Evolutionary conservation across 2,113 vertebrate genomes (phyloP).

Genomic region (Clinocottus analis): DNA sequence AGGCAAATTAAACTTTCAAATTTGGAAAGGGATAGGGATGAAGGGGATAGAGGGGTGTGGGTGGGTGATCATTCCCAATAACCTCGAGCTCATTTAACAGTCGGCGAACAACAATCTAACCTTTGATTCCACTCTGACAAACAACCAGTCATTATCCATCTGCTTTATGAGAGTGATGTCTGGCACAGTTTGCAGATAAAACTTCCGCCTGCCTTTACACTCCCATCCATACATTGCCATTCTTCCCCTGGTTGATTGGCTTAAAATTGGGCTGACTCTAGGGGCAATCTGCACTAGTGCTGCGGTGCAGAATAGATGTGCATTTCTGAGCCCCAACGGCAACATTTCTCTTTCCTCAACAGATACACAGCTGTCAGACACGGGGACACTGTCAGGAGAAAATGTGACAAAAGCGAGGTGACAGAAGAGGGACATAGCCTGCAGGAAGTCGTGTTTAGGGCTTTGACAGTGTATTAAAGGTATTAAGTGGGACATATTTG

Average conservation of each 20-base stretch:
- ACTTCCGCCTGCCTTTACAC: constrained; percentile 51
- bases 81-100: constrained; percentile 85
- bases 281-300: constrained; percentile 53
- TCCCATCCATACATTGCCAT: constrained; percentile 38
- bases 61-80: constrained; percentile 80
- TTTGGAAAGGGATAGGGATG: constrained; percentile 73
- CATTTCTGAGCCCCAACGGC: constrained; percentile 60
- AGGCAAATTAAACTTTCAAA: constrained; percentile 85
- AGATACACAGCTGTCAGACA: constrained; percentile 64
- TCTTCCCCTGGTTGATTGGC: constrained; percentile 53
- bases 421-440: constrained; percentile 38
- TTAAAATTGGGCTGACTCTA: constrained; percentile 64
- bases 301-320: constrained; percentile 57
- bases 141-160: constrained; percentile 85
- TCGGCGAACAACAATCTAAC: constrained; percentile 81
- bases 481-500: constrained; percentile 25
- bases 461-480: constrained; percentile 17
- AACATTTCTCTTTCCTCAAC: constrained; percentile 52
- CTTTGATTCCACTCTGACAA: constrained; percentile 82
- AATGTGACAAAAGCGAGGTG: constrained; percentile 40
- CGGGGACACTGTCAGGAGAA: constrained; percentile 40
- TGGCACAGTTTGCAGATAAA: constrained; percentile 72
- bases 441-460: constrained; percentile 20
- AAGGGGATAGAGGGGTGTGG: constrained; percentile 67
- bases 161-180: constrained; percentile 80